Evolutionary conservation across 1,140 invertebrate species (phyloP), one percentile per base, ranked within the genome.

Genomic region (Paralvinella palmiformis): DNA sequence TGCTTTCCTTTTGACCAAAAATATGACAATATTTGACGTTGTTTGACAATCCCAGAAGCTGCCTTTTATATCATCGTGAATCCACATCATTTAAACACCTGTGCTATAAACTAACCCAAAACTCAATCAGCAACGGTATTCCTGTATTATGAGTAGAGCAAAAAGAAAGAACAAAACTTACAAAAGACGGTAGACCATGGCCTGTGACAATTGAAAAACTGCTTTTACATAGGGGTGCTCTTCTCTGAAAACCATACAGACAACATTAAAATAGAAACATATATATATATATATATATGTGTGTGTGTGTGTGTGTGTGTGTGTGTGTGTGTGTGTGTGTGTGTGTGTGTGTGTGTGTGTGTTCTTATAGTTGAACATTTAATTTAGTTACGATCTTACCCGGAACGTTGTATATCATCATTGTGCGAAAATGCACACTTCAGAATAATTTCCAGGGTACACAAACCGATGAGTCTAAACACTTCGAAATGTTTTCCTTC

Each of bases 391-490:
- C n/a, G n/a, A 31, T 15, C 48, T 52, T 63, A 71, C 69, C 66
- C 68, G 24, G 52, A 37, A 0, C 63, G 33, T 58, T 73, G 70
- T 15, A 69, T 56, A 31, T 69, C 57, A 41, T 68, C 64, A 2
- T 60, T 55, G 33, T 72, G 72, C 1, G 65, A 69, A 61, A 77
- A 73, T 35, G 74, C 73, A 64, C 75, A 77, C 41, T 70, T 67
- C 31, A 75, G 63, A 17, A 77, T 72, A 29, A 74, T 66, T 41
- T 77, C 75, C 22, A 77, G 50, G n/a, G 75, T 76, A 50, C 52
- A 41, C 4, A 44, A 6, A 35, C 10, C 31, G 32, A 22, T 20
- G 1, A n/a, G n/a, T 22, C 7, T 44, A 37, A 22, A 37, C n/a
- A 41, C 32, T 6, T 50, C 31, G 29, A 53, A 50, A 52, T 33